Conservation (phyloP, 2,888 invertebrate genomes). For the Eurois occulta region DNA sequence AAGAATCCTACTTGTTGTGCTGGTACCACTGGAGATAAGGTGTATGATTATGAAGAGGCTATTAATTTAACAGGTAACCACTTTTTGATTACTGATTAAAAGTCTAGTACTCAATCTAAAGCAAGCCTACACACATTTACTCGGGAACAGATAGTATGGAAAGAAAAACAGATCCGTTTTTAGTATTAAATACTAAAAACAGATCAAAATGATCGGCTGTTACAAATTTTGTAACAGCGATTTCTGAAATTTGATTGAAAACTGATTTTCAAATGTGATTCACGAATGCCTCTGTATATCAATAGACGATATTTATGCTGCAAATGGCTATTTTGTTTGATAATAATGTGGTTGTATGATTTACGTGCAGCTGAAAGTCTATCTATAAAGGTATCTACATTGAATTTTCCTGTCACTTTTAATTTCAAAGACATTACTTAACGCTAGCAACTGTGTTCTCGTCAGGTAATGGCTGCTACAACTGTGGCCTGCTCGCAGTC, state of each 20-base stretch:
- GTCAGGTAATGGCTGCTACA: slow-evolving; percentile 89
- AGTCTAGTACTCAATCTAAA: not conserved
- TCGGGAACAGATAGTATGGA: not conserved
- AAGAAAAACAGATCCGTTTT: not conserved
- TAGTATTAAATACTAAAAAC: no score
- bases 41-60: slow-evolving; percentile 73
- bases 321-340: not conserved
- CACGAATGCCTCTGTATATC: not conserved
- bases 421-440: not conserved
- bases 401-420: not conserved
- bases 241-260: no score
- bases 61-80: slow-evolving; percentile 71
- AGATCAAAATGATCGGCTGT: no score
- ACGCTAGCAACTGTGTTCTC: not conserved
- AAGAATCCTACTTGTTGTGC: not conserved
- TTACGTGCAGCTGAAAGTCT: not conserved
- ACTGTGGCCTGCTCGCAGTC: slow-evolving; percentile 86
- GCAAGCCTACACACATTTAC: not conserved
- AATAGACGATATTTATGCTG: not conserved
- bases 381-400: not conserved
- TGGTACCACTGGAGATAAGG: slow-evolving; percentile 28
- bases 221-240: no score
- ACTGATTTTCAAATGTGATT: no score
- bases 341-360: not conserved
- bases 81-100: not conserved